A percentile compares a stretch with the other conserved stretches of the same genome.
phyloP scores from a whole-genome alignment of 1,140 invertebrate genomes.

The Drosophila sturtevanti region DNA sequence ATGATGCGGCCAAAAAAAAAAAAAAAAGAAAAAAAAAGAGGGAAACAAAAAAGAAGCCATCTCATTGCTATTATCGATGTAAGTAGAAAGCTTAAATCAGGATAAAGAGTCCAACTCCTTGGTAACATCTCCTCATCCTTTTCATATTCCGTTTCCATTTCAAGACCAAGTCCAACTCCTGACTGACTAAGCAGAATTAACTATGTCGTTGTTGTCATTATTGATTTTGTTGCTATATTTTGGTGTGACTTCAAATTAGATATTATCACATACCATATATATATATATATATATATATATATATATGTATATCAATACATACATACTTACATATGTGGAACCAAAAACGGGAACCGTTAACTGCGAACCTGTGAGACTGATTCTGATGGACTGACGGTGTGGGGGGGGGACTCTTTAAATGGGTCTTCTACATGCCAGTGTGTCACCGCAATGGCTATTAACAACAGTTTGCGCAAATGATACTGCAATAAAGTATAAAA shows the following conservation, averaged over 20 bases:
- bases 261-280: conserved; percentile 4
- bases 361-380: no score
- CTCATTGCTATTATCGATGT: conserved; percentile 36
- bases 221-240: conserved; percentile 41
- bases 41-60: background rate
- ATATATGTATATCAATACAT: no score
- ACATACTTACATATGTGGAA: background rate
- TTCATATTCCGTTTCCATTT: no score
- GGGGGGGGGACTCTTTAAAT: conserved; percentile 12
- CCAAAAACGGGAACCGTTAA: background rate
- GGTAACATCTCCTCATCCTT: no score
- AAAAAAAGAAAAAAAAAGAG: background rate
- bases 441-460: conserved; percentile 69
- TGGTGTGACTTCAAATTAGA: conserved; percentile 44
- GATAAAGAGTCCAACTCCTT: conserved; percentile 4
- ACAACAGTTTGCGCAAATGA: conserved; percentile 78
- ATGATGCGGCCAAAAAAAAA: background rate
- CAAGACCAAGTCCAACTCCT: background rate
- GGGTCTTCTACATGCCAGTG: conserved; percentile 6
- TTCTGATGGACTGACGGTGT: background rate
- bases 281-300: no score
- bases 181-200: conserved; percentile 56
- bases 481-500: conserved; percentile 70
- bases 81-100: conserved; percentile 33
- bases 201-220: conserved; percentile 35